These are phyloP conservation scores for Poecile atricapillus DNA, from an alignment of 2,113 vertebrate genomes.

Conservation along the genomic window DNA sequence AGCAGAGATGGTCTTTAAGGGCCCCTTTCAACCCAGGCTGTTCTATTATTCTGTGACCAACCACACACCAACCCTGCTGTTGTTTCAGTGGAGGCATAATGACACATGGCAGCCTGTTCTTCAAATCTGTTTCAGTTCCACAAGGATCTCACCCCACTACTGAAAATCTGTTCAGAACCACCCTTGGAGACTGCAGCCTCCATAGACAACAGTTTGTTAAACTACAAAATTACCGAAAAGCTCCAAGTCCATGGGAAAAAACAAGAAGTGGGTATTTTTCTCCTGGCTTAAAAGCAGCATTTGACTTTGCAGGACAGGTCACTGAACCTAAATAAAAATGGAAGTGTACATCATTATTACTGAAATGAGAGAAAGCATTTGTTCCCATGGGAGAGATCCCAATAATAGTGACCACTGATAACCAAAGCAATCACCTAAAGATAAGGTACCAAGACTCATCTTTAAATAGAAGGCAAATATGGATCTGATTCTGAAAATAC, in stretches of 20 bases:
- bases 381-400: neutral
- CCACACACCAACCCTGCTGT: neutral
- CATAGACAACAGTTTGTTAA: neutral
- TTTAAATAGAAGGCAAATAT: neutral
- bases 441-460: neutral
- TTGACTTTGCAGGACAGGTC: slow-evolving; percentile 84
- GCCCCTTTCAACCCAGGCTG: neutral
- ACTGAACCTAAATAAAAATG: slow-evolving; percentile 75
- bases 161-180: neutral
- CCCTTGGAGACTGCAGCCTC: neutral
- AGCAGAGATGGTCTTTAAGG: neutral
- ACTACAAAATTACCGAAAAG: slow-evolving; percentile 83
- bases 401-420: neutral
- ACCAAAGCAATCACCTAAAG: neutral
- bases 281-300: slow-evolving; percentile 82
- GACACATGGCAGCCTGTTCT: neutral
- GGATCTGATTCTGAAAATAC: neutral
- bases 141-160: neutral
- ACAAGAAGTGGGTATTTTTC: slow-evolving; percentile 88
- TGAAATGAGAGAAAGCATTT: neutral
- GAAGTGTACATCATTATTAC: neutral
- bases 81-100: neutral
- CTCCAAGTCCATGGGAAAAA: slow-evolving; percentile 95
- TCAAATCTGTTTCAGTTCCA: neutral
- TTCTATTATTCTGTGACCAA: neutral